A percentile compares a stretch with the other conserved stretches of the same genome.
phyloP scores from a whole-genome alignment of 2,797 vertebrate species.

The Hippocampus kuda region DNA sequence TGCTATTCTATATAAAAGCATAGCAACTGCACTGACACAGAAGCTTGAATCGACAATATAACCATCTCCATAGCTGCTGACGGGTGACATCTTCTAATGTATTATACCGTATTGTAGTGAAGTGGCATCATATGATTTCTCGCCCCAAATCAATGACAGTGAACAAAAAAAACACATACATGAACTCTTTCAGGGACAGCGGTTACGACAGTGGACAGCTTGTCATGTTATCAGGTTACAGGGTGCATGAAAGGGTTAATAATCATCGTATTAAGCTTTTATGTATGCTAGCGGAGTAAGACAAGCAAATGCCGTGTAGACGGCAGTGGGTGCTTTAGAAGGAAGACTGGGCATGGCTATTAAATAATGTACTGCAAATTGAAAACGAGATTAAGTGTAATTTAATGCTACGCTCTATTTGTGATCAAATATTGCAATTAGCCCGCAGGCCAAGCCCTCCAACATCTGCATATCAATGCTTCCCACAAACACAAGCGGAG shows the following conservation, averaged over 20 bases:
- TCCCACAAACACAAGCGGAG: slow-evolving; percentile 15
- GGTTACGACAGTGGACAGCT: no score
- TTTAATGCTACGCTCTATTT: slow-evolving; percentile 62
- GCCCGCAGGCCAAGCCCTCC: slow-evolving; percentile 30
- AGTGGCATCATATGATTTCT: not conserved
- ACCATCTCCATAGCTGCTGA: not conserved
- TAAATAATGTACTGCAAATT: slow-evolving; percentile 46
- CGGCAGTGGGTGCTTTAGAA: slow-evolving; percentile 23
- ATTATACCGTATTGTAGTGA: no score
- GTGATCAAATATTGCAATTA: slow-evolving; percentile 56
- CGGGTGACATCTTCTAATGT: not conserved
- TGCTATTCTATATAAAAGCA: not conserved
- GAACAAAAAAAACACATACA: not conserved
- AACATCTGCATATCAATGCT: slow-evolving; percentile 25
- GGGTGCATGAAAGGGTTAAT: not conserved
- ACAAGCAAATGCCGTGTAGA: not conserved
- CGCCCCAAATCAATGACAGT: not conserved
- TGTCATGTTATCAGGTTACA: no score
- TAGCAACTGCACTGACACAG: not conserved
- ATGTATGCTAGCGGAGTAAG: not conserved
- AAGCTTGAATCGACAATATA: not conserved
- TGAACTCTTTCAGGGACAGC: no score
- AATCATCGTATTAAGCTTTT: not conserved
- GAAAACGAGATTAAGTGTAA: slow-evolving; percentile 47
- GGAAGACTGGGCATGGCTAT: slow-evolving; percentile 34